phyloP scores from a whole-genome alignment of 2,113 vertebrate species.

The Sisor rabdophorus region DNA sequence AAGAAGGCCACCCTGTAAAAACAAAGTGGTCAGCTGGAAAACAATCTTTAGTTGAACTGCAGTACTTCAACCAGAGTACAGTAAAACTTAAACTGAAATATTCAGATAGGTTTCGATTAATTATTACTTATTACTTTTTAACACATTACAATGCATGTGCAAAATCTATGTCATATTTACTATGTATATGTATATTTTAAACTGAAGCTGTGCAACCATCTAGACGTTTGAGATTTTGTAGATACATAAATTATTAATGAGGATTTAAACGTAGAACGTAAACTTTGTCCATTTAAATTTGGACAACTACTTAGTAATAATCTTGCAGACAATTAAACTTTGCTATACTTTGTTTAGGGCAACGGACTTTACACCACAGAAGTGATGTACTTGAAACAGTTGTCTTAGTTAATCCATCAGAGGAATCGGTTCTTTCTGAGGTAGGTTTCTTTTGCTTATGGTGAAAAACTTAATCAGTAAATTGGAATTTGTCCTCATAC shows the following conservation, averaged over 20 bases:
- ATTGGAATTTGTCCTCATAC: neutral
- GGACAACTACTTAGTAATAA: too few relatives aligned
- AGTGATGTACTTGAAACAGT: constrained; percentile 88
- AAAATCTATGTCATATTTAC: neutral
- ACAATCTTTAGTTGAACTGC: constrained; percentile 29
- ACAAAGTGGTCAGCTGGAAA: constrained; percentile 18
- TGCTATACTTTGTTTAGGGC: constrained; percentile 72
- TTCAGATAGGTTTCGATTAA: neutral
- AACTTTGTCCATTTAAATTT: too few relatives aligned
- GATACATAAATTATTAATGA: too few relatives aligned
- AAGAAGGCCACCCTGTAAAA: constrained; percentile 16
- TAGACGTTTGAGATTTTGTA: too few relatives aligned
- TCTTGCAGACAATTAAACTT: neutral
- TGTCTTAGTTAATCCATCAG: constrained; percentile 89
- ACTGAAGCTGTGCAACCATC: too few relatives aligned
- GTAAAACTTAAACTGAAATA: constrained; percentile 3
- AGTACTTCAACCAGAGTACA: constrained; percentile 11
- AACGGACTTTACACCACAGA: constrained; percentile 89
- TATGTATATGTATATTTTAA: too few relatives aligned
- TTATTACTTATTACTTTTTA: too few relatives aligned
- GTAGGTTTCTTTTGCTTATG: constrained; percentile 59
- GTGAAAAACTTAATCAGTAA: neutral
- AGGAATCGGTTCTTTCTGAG: constrained; percentile 81
- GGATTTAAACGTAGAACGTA: too few relatives aligned
- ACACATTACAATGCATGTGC: neutral